These are phyloP conservation scores for Chaetoderma sp. DNA, from an alignment of 2,888 invertebrate species.

Conservation along the genomic window DNA sequence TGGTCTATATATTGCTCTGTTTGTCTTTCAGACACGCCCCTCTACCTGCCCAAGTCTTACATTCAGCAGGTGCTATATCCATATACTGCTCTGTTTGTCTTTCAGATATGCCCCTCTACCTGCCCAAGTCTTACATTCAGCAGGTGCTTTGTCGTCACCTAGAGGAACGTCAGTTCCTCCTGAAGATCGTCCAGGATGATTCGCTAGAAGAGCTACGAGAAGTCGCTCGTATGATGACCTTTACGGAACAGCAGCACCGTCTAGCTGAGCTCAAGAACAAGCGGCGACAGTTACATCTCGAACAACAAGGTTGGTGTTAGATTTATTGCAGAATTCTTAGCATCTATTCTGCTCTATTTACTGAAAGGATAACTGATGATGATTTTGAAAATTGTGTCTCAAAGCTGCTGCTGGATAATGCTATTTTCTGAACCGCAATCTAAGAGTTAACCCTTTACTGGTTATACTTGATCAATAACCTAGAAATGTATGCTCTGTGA, in stretches of 20 bases:
- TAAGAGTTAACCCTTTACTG: too few species aligned
- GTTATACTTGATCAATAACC: too few species aligned
- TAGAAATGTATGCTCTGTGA: too few species aligned
- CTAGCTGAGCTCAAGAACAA: conserved; percentile 63
- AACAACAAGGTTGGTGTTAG: conserved; percentile 39
- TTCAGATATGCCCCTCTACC: conserved; percentile 48
- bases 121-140: conserved; percentile 50
- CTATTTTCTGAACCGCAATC: too few species aligned
- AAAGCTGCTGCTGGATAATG: too few species aligned
- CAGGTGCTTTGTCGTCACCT: conserved; percentile 56
- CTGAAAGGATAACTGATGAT: too few species aligned
- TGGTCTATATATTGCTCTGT: too few species aligned
- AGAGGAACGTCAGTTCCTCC: conserved; percentile 59
- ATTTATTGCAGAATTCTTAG: background rate
- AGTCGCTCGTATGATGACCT: conserved; percentile 51
- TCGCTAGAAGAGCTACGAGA: conserved; percentile 60
- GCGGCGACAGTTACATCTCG: conserved; percentile 47
- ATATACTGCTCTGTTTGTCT: background rate
- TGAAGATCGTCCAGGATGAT: conserved; percentile 64
- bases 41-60: conserved; percentile 50
- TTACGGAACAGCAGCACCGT: conserved; percentile 63
- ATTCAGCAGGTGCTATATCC: conserved; percentile 52
- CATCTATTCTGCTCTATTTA: too few species aligned
- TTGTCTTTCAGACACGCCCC: conserved; percentile 43
- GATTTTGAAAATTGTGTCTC: too few species aligned